Evolutionary conservation across 1,140 invertebrate species (phyloP).

Genomic region (Radopholus similis): DNA sequence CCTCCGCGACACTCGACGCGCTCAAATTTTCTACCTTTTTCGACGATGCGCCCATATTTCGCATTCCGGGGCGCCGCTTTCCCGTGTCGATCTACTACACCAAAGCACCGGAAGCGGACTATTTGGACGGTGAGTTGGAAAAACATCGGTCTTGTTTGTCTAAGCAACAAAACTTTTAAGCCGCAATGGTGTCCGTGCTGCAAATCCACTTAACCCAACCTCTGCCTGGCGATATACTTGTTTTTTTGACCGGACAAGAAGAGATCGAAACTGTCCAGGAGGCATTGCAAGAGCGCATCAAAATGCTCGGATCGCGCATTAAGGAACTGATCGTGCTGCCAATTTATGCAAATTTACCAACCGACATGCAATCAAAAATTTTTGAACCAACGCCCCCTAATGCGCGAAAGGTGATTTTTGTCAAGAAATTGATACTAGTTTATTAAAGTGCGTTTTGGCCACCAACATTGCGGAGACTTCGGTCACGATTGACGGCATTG

Average conservation of each 20-base stretch:
- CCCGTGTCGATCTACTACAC: conserved; percentile 96
- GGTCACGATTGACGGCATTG: conserved; percentile 96
- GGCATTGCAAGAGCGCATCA: conserved; percentile 49
- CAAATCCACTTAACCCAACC: conserved; percentile 94
- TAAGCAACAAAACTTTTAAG: conserved; percentile 59
- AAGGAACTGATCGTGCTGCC: conserved; percentile 87
- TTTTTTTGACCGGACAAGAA: conserved; percentile 81
- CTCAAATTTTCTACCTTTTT: conserved; percentile 94
- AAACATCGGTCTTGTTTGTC: background rate
- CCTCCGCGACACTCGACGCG: conserved; percentile 93
- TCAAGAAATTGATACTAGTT: background rate
- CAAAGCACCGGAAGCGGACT: conserved; percentile 88
- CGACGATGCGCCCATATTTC: conserved; percentile 94
- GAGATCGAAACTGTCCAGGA: conserved; percentile 57
- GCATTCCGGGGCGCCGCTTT: conserved; percentile 80
- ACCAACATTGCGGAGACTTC: conserved; percentile 97
- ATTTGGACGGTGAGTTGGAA: conserved; percentile 4
- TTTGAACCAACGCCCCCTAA: conserved; percentile 90
- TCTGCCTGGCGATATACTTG: conserved; percentile 86
- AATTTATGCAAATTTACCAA: conserved; percentile 95
- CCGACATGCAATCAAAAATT: conserved; percentile 97
- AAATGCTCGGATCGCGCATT: conserved; percentile 78
- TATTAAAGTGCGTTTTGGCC: conserved; percentile 75
- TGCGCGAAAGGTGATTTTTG: conserved; percentile 71
- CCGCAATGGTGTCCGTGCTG: conserved; percentile 87